A percentile compares a stretch with the other conserved stretches of the same genome.
Conservation (phyloP, 2,113 vertebrate species). For the Mystacornis crossleyi region DNA sequence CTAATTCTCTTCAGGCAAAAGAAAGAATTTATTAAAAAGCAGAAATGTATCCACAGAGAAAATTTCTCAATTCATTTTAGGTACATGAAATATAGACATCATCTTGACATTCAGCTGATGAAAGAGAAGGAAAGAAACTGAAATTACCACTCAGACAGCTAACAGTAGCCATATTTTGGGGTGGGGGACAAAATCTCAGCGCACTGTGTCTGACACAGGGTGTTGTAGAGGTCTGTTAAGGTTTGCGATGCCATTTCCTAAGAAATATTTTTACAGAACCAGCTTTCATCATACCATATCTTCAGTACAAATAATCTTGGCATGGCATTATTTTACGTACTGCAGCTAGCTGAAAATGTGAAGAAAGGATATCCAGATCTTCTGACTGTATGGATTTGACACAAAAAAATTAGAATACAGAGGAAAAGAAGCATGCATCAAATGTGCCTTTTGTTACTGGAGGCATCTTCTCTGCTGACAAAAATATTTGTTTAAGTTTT, state of each 20-base stretch:
- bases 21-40: conserved; percentile 54
- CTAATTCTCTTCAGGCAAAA: conserved; percentile 66
- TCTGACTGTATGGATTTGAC: background rate
- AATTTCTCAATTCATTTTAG: background rate
- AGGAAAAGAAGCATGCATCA: conserved; percentile 18
- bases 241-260: background rate
- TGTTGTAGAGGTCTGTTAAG: conserved; percentile 6
- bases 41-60: conserved; percentile 28
- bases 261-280: background rate
- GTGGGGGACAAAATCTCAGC: background rate
- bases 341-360: conserved; percentile 9
- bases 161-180: background rate
- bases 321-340: background rate
- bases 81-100: conserved; percentile 60
- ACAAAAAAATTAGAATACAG: conserved; percentile 8
- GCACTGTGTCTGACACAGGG: background rate
- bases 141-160: conserved; percentile 17
- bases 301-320: conserved; percentile 11
- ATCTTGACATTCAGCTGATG: conserved; percentile 54
- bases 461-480: conserved; percentile 34
- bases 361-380: background rate
- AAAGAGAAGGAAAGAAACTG: conserved; percentile 48
- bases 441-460: conserved; percentile 13
- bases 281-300: background rate
- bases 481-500: conserved; percentile 61